Conservation (phyloP, 2,888 invertebrate genomes). For the Elgonia sp. region DNA sequence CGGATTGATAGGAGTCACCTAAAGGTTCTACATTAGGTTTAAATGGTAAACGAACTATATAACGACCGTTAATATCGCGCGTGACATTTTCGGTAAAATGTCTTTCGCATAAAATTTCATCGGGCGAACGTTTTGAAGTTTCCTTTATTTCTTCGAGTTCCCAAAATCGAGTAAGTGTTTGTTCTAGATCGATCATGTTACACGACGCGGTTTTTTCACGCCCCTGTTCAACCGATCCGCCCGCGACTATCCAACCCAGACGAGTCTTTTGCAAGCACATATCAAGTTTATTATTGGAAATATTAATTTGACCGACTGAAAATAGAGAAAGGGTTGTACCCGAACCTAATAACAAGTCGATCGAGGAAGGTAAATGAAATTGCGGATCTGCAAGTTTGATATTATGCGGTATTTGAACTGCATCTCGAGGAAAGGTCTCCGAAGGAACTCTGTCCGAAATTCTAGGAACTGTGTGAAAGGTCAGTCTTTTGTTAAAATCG, state of each 20-base stretch:
- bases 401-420: slow-evolving; percentile 9
- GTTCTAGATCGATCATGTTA: too few species aligned
- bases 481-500: background rate
- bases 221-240: background rate
- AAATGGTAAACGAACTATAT: slow-evolving; percentile 13
- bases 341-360: slow-evolving; percentile 25
- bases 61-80: background rate
- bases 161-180: background rate
- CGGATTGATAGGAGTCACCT: slow-evolving; percentile 15
- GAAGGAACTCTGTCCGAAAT: background rate
- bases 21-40: slow-evolving; percentile 4
- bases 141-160: slow-evolving; percentile 1
- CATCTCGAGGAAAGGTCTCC: slow-evolving; percentile 10
- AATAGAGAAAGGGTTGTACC: slow-evolving; percentile 20
- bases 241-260: slow-evolving; percentile 14
- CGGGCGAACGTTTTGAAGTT: background rate
- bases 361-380: slow-evolving; percentile 21
- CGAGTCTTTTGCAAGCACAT: slow-evolving; percentile 9
- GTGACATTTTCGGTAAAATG: slow-evolving; percentile 3
- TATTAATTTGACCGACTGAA: slow-evolving; percentile 30
- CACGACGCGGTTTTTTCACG: too few species aligned
- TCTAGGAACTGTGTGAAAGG: slow-evolving; percentile 15
- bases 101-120: slow-evolving; percentile 5
- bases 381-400: slow-evolving; percentile 29
- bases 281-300: background rate